Evolutionary conservation across 2,113 vertebrate species (phyloP).

Genomic region (Indri indri): DNA sequence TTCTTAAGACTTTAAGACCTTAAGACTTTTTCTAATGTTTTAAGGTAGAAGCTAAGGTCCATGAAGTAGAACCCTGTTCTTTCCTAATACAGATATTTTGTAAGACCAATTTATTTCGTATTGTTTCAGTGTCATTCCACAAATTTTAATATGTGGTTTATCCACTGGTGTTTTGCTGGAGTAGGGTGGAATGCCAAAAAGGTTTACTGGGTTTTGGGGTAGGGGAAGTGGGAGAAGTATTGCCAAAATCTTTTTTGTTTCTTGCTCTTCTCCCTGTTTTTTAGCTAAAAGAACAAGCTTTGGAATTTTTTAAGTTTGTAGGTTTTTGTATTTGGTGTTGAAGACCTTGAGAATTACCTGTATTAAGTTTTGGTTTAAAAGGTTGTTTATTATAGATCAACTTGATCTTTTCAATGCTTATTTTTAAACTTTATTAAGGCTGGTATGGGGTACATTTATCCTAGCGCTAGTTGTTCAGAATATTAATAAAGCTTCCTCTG

Average conservation of each 20-base stretch:
- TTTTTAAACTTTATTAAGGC: not conserved
- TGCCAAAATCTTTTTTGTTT: not conserved
- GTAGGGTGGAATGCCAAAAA: not conserved
- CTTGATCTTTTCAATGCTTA: not conserved
- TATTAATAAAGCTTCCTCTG: not conserved
- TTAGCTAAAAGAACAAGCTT: not conserved
- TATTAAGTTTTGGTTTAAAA: not conserved
- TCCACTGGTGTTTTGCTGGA: not conserved
- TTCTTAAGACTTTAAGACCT: not conserved
- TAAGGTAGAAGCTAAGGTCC: not conserved
- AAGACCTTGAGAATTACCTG: not conserved
- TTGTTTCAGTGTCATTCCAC: no score
- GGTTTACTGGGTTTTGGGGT: not conserved
- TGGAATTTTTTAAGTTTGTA: not conserved
- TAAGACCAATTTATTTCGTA: no score
- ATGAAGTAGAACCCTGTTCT: not conserved
- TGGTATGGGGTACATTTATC: not conserved
- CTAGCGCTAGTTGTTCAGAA: not conserved
- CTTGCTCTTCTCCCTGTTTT: not conserved
- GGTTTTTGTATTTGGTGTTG: not conserved
- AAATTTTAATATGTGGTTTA: not conserved
- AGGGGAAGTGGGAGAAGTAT: not conserved
- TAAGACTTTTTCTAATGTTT: not conserved
- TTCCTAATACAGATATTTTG: not conserved
- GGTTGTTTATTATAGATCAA: not conserved